Evolutionary conservation across 2,797 vertebrate species (phyloP), one percentile per base, ranked within the genome.

Genomic region (Sarcoramphus papa): DNA sequence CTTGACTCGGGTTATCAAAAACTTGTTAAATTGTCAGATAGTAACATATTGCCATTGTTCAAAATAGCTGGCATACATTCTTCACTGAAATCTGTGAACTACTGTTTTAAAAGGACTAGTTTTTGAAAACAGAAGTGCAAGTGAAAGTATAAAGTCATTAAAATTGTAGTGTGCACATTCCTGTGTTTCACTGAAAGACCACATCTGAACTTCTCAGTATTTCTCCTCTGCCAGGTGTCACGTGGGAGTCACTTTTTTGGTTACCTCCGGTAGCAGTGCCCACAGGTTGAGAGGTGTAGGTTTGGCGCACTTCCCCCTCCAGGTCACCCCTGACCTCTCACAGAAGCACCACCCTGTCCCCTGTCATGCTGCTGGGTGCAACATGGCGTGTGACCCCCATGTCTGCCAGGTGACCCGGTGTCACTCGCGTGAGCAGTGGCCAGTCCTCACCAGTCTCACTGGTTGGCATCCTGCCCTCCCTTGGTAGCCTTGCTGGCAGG

Each of bases 311-410:
- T 33, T 57, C 8, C 18, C 50, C 15, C 11, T 84, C 33, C 31
- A 31, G 43, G 20, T 76, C 54, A 28, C 54, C 23, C 25, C 10
- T 70, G 51, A 28, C 6, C 53, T 81, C 51, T 56, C 16, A 12
- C 6, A 68, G 86, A n/a, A 72, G 35, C 25, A 37, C 23, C 33
- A 16, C 18, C 16, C 8, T 77, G 60, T 63, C 59, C 27, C 40
- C 30, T 88, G 53, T 60, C 20, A 3, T 0, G 4, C 50, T 84
- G 27, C 59, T 5, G 37, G 30, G 22, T 70, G 56, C 0, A 1
- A 9, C 25, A 1, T 0, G 4, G 60, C 0, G 0, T 16, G 31
- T 68, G 40, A 33, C 35, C 40, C 13, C 60, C 8, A 0, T 63
- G 78, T 63, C 74, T 91, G 60, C 73, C 19, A 7, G 43, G n/a